Conservation (phyloP, 2,113 vertebrate species). For the Epinephelus moara region DNA sequence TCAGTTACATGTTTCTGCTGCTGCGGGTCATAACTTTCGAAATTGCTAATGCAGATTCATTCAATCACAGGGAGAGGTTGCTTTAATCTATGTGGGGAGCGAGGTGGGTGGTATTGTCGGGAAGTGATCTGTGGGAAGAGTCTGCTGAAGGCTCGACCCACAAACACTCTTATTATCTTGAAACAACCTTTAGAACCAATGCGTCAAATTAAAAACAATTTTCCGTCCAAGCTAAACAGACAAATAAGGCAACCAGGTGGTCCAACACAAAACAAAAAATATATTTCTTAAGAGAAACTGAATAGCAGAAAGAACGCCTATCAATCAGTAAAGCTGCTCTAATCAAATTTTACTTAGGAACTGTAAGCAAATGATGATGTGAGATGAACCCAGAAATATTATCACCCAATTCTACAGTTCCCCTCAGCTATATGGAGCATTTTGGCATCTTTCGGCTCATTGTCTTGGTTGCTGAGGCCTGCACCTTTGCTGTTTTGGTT, state of each 20-base stretch:
- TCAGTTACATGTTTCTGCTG: conserved; percentile 25
- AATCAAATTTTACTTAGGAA: conserved; percentile 2
- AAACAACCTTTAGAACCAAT: neutral
- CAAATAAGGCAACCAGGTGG: neutral
- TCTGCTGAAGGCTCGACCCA: neutral
- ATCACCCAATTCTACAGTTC: neutral
- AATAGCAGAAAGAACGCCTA: neutral
- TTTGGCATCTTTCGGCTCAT: neutral
- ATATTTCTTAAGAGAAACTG: neutral
- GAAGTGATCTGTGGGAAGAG: neutral
- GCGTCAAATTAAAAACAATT: neutral
- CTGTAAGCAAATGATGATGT: neutral
- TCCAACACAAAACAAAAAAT: neutral
- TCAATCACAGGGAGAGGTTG: conserved; percentile 4
- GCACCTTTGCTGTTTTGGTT: neutral
- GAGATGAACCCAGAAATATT: neutral
- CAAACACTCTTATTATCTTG: neutral
- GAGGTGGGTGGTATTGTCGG: neutral
- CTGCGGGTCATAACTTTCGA: conserved; percentile 1
- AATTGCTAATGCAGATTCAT: conserved; percentile 11
- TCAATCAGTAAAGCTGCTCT: neutral
- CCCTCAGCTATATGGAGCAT: no score
- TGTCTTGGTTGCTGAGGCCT: neutral
- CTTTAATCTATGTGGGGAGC: conserved; percentile 5
- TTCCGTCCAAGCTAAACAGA: neutral